Evolutionary conservation across 2,113 vertebrate genomes (phyloP).

Genomic region (Aptenodytes forsteri): DNA sequence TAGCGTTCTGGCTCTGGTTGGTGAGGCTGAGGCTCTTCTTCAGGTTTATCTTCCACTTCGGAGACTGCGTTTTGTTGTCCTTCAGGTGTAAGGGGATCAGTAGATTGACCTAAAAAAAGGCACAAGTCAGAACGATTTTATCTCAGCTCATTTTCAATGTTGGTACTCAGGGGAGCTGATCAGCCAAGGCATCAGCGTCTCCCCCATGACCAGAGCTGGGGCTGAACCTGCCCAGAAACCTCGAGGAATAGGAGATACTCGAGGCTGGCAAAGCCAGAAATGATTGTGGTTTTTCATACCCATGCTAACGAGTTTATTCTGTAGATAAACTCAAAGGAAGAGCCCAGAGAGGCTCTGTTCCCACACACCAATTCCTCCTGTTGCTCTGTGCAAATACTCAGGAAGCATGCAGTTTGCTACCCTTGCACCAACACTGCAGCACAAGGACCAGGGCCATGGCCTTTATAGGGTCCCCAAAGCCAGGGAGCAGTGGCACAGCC

Average conservation of each 20-base stretch:
- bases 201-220: background rate
- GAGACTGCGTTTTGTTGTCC: slow-evolving; percentile 3
- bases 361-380: background rate
- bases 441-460: too few species aligned
- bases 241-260: background rate
- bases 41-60: slow-evolving; percentile 37
- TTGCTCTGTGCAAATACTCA: background rate
- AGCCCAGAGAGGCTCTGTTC: background rate
- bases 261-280: background rate
- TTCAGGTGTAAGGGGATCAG: slow-evolving; percentile 54
- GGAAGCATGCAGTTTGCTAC: background rate
- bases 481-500: background rate
- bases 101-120: slow-evolving; percentile 37
- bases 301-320: background rate
- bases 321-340: background rate
- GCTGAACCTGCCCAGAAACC: background rate
- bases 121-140: background rate
- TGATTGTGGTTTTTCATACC: background rate
- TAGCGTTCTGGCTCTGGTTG: slow-evolving; percentile 50
- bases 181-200: background rate
- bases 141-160: background rate
- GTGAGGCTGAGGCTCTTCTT: slow-evolving; percentile 11
- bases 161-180: background rate
- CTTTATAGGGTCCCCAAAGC: background rate
- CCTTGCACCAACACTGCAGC: background rate